Evolutionary conservation across 2,888 invertebrate species (phyloP).

Genomic region (Microctonus hyperodae): DNA sequence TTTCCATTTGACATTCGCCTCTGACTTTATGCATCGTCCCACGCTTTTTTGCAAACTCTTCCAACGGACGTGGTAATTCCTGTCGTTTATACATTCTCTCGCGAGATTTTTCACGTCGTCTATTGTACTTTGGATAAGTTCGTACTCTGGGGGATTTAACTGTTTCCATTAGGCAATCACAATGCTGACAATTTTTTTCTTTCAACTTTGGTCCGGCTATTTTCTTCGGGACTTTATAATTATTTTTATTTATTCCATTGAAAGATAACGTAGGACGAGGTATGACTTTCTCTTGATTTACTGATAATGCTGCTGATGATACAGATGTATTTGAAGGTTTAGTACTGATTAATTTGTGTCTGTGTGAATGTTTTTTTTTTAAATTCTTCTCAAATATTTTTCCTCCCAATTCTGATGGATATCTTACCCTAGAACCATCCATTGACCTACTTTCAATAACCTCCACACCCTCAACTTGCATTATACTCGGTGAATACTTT

Average conservation of each 20-base stretch:
- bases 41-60: constrained; percentile 12
- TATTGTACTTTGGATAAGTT: constrained; percentile 5
- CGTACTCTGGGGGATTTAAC: constrained; percentile 4
- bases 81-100: constrained; percentile 6
- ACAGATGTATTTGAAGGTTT: not conserved
- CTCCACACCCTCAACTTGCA: constrained; percentile 39
- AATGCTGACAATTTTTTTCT: constrained; percentile 25
- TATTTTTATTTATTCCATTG: not conserved
- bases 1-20: constrained; percentile 14
- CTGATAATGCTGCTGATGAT: not conserved
- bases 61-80: not conserved
- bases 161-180: constrained; percentile 13
- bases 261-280: not conserved
- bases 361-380: not conserved
- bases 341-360: not conserved
- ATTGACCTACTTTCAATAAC: constrained; percentile 35
- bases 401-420: not conserved
- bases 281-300: not conserved
- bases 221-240: not conserved
- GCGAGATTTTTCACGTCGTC: constrained; percentile 3
- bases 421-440: constrained; percentile 22
- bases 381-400: not conserved
- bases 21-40: constrained; percentile 14
- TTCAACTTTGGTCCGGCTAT: not conserved
- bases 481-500: constrained; percentile 28